These are phyloP conservation scores for Mirounga angustirostris DNA, from an alignment of 2,113 vertebrate genomes.

Conservation along the genomic window DNA sequence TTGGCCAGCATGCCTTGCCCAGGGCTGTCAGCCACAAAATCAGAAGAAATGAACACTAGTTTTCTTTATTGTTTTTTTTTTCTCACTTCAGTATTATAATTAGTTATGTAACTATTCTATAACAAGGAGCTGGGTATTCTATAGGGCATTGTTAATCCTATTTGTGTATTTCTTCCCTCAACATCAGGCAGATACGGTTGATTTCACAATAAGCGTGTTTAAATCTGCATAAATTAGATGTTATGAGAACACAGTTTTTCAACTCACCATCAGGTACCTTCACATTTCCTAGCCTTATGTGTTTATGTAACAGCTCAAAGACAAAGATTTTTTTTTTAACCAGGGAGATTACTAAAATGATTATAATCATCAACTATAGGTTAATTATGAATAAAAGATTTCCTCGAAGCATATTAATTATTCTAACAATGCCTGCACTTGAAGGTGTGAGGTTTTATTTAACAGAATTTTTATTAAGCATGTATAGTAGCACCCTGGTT, in stretches of 20 bases:
- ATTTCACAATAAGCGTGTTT: conserved; percentile 18
- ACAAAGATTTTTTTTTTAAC: not conserved
- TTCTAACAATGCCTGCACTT: not conserved
- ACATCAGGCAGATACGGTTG: not conserved
- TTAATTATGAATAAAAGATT: not conserved
- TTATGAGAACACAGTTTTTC: not conserved
- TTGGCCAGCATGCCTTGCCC: not conserved
- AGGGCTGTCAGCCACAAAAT: not conserved
- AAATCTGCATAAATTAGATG: not conserved
- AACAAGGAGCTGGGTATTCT: not conserved
- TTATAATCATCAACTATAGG: not conserved
- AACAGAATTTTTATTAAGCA: not conserved
- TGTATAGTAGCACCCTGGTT: not conserved
- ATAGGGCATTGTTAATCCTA: not conserved
- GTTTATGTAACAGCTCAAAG: not conserved
- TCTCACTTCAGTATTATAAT: not conserved
- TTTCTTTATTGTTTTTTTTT: not conserved
- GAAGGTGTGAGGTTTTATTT: not conserved
- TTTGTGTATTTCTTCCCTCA: not conserved
- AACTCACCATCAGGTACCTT: not conserved
- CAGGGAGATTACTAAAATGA: not conserved
- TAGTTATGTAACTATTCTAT: not conserved
- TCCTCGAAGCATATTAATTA: not conserved
- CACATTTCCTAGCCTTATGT: not conserved
- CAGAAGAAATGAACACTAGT: not conserved